A percentile compares a stretch with the other conserved stretches of the same genome.
Evolutionary conservation across 2,113 vertebrate genomes (phyloP).

Genomic region (Prochilodus magdalenae): DNA sequence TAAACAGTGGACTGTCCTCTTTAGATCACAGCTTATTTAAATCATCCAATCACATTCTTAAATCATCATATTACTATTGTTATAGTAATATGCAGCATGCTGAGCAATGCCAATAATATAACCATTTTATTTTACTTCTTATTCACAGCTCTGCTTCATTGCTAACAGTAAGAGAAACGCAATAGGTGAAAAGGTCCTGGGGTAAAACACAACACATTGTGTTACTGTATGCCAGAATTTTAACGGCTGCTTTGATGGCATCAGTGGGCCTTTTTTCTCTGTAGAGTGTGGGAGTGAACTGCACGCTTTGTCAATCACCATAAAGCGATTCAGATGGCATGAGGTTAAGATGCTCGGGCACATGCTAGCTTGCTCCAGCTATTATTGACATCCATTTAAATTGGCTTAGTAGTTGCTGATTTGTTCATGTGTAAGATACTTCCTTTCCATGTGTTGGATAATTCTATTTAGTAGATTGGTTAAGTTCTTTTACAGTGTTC

Average conservation of each 20-base stretch:
- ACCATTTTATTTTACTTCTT: too few relatives aligned
- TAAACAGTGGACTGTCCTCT: conserved; percentile 9
- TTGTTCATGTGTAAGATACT: neutral
- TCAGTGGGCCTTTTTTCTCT: conserved; percentile 14
- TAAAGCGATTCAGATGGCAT: conserved; percentile 58
- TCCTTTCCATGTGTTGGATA: neutral
- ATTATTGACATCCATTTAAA: conserved; percentile 10
- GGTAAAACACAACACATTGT: conserved; percentile 21
- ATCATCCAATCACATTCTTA: neutral
- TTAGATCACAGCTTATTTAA: conserved; percentile 26
- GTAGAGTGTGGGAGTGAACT: conserved; percentile 48
- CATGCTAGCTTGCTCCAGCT: neutral
- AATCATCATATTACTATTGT: neutral
- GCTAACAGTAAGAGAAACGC: neutral
- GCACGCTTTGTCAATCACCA: conserved; percentile 59
- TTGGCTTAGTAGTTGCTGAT: neutral
- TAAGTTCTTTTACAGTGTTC: neutral
- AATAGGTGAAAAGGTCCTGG: neutral
- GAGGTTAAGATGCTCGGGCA: conserved; percentile 11
- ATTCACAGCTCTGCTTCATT: neutral
- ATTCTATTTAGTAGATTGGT: neutral
- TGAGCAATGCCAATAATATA: too few relatives aligned
- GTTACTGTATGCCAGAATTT: conserved; percentile 22
- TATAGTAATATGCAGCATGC: too few relatives aligned
- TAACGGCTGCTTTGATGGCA: conserved; percentile 29